phyloP scores from a whole-genome alignment of 2,113 vertebrate species.

The Nibea coibor region DNA sequence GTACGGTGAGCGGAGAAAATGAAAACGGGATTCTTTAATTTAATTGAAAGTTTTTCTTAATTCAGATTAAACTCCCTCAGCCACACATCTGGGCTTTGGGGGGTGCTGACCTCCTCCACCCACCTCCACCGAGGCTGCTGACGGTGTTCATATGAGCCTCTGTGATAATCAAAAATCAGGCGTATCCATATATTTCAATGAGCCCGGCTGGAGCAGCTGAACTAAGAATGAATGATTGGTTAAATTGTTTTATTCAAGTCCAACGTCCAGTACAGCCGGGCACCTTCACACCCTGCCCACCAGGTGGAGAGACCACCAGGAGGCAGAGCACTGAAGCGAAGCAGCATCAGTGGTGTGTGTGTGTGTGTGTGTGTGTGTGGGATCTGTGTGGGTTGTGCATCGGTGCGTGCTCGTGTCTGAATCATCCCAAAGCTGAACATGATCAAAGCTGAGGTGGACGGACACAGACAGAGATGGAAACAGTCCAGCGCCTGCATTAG shows the following conservation, averaged over 20 bases:
- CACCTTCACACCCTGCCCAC: neutral
- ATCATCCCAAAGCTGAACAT: slow-evolving; percentile 60
- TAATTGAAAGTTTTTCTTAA: slow-evolving; percentile 13
- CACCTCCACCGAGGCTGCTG: slow-evolving; percentile 11
- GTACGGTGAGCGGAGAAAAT: slow-evolving; percentile 3
- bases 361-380: slow-evolving; percentile 23
- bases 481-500: slow-evolving; percentile 55
- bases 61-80: slow-evolving; percentile 4
- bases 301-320: slow-evolving; percentile 34
- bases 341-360: neutral
- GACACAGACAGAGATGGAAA: slow-evolving; percentile 59
- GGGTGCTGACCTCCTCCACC: slow-evolving; percentile 15
- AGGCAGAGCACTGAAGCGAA: slow-evolving; percentile 17
- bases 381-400: slow-evolving; percentile 46
- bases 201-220: neutral
- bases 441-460: slow-evolving; percentile 70
- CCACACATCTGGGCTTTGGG: slow-evolving; percentile 2
- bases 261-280: neutral
- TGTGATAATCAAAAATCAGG: slow-evolving; percentile 15
- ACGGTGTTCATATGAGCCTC: neutral
- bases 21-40: neutral
- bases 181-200: neutral
- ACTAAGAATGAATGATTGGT: slow-evolving; percentile 7
- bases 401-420: slow-evolving; percentile 45
- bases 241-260: neutral